Evolutionary conservation across 2,888 invertebrate species (phyloP).

Genomic region (Podabrus alpinus): DNA sequence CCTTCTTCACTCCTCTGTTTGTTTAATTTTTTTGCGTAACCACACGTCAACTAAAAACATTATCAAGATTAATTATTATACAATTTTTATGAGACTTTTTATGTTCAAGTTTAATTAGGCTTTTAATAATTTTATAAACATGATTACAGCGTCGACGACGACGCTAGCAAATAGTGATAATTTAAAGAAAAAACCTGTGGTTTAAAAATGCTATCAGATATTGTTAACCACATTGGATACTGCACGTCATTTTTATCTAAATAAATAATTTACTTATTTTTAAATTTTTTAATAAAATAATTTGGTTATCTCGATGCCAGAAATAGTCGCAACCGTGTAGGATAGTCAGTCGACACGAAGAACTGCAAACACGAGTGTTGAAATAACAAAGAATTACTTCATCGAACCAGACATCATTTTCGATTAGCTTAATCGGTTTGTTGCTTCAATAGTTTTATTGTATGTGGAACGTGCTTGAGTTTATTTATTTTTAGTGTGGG

Average conservation of each 20-base stretch:
- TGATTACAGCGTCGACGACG: background rate
- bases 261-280: background rate
- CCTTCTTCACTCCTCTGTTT: background rate
- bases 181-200: background rate
- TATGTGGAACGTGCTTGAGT: background rate
- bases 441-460: background rate
- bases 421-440: background rate
- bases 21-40: background rate
- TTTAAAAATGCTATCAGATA: background rate
- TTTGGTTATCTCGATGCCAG: background rate
- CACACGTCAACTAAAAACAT: background rate
- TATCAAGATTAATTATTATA: background rate
- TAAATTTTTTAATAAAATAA: background rate
- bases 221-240: background rate
- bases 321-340: background rate
- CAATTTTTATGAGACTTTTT: background rate
- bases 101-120: background rate
- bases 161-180: background rate
- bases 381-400: background rate
- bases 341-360: background rate
- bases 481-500: background rate
- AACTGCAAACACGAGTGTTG: background rate
- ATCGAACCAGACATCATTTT: background rate
- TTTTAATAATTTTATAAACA: background rate
- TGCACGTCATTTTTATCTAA: background rate